Base-by-base conservation (phyloP, 2,797 vertebrate species). In the Tangara arthus region DNA sequence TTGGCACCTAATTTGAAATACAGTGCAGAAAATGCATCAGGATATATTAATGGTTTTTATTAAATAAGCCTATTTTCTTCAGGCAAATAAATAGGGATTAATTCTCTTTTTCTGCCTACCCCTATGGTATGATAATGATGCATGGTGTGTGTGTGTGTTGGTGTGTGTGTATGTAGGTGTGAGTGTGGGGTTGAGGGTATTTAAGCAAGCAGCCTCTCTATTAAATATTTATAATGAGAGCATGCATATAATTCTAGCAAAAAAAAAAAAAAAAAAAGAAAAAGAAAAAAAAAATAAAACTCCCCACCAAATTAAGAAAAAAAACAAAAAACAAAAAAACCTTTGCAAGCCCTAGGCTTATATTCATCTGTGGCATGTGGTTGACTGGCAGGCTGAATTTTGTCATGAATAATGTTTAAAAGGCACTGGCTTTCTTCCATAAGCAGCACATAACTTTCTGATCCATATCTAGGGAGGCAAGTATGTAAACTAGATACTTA, bases 371-470 rank as follows among this genome's bases (percentile, higher is more conserved):
- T 77, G 30, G 32, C 55, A 65, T 60, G 65, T 65, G 35, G 34
- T 47, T 92, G 68, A 70, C 16, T 80, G 78, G 34, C 49, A 88
- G 84, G 49, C 61, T 91, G 72, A 87, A 83, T 95, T 96, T 95
- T 91, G 28, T 78, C 26, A 63, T 77, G 68, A 87, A 86, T 64
- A 69, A 89, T 39, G 39, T 77, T 93, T 90, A 94, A 95, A 50
- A 91, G 78, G 19, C 12, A 55, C 28, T 77, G 52, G 20, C n/a
- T 94, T 90, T 88, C 72, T 91, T 93, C 39, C 49, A 82, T 44
- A 79, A 89, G 32, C 50, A 73, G 55, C 59, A 55, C 8, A 20
- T 57, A 81, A 79, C 44, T 92, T 75, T 90, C 46, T 59, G 61
- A 81, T 72, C 30, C 28, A 44, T 21, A 32, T 42, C 28, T 64